phyloP scores from a whole-genome alignment of 2,797 vertebrate genomes.

The Bradypodion pumilum region DNA sequence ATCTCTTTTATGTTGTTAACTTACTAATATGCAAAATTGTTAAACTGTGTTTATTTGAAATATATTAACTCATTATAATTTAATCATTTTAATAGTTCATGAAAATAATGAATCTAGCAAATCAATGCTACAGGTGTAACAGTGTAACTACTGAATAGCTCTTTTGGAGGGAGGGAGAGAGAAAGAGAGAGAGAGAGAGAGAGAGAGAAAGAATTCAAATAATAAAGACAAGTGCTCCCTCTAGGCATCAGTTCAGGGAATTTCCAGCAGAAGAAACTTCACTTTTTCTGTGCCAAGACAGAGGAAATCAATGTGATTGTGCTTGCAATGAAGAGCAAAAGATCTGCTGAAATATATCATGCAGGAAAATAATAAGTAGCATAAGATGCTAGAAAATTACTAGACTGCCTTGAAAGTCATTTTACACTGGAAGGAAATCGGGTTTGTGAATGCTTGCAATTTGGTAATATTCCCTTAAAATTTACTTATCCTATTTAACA shows the following conservation, averaged over 20 bases:
- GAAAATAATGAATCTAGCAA: background rate
- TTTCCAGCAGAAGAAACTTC: conserved; percentile 3
- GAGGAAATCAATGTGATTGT: background rate
- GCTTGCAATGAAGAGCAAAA: background rate
- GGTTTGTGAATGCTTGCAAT: background rate
- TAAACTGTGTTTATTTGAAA: background rate
- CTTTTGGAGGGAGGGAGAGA: background rate
- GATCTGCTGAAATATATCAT: background rate
- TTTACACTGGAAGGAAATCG: no score
- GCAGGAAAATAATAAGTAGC: background rate
- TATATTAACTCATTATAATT: background rate
- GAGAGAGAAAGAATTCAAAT: background rate
- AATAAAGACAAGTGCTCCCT: conserved; percentile 68
- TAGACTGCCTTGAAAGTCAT: background rate
- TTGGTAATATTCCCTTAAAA: no score
- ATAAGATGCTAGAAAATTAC: background rate
- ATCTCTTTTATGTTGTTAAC: background rate
- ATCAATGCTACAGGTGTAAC: background rate
- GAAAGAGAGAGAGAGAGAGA: background rate
- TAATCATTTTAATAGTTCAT: background rate
- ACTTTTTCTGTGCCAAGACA: background rate
- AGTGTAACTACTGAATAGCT: no score
- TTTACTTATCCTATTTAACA: no score
- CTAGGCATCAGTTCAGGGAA: conserved; percentile 43
- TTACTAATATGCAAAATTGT: background rate